A percentile compares a stretch with the other conserved stretches of the same genome.
These are phyloP conservation scores for Drosophila leontia DNA, from an alignment of 1,140 invertebrate species.

Conservation along the genomic window DNA sequence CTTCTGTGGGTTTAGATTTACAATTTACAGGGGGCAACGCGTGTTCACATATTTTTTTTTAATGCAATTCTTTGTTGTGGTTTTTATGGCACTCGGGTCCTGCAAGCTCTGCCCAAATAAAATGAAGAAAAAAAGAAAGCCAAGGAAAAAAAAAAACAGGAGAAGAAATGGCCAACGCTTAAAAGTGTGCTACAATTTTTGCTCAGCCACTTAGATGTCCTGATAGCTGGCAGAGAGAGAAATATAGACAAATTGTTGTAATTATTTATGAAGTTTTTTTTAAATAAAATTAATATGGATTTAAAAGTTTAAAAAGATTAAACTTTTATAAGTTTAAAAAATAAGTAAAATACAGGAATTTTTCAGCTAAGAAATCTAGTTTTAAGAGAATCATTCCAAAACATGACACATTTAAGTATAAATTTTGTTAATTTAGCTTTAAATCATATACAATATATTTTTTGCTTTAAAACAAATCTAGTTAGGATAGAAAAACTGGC, in stretches of 20 bases:
- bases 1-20: conserved; percentile 68
- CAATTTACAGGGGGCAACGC: conserved; percentile 55
- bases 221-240: background rate
- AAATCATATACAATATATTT: no score
- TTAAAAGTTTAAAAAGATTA: background rate
- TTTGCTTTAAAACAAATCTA: background rate
- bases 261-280: background rate
- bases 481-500: background rate
- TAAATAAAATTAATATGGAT: background rate
- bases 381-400: background rate
- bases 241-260: background rate
- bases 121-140: background rate
- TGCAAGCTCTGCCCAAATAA: conserved; percentile 26
- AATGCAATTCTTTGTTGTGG: conserved; percentile 48
- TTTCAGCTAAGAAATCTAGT: background rate
- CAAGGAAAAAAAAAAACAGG: conserved; percentile 1
- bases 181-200: conserved; percentile 56
- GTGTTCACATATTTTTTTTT: conserved; percentile 17
- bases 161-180: conserved; percentile 22
- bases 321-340: background rate
- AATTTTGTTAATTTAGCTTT: no score
- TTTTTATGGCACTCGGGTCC: conserved; percentile 50
- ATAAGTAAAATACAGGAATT: background rate
- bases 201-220: conserved; percentile 26
- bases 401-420: background rate